Percentiles rank a stretch among this genome's conserved stretches.
These are phyloP conservation scores for Caenorhabditis sp. DNA, from an alignment of 2,888 invertebrate genomes.

Conservation along the genomic window DNA sequence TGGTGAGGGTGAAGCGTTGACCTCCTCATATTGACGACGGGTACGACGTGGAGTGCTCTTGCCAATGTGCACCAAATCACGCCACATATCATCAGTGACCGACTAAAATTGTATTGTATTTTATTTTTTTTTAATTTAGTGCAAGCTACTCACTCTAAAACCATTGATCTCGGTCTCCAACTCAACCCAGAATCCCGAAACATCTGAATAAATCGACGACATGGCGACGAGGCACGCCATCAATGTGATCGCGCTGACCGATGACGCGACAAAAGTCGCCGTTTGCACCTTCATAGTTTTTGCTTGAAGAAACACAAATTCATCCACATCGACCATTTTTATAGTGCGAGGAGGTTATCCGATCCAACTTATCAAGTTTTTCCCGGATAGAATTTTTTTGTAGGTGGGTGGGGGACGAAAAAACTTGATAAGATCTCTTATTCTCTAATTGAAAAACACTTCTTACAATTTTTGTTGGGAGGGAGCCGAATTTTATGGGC, in stretches of 20 bases:
- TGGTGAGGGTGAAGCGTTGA: slow-evolving; percentile 37
- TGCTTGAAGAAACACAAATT: slow-evolving; percentile 1
- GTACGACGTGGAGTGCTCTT: slow-evolving; percentile 39
- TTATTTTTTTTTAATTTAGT: not conserved
- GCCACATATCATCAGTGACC: slow-evolving; percentile 68
- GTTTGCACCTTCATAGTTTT: slow-evolving; percentile 66
- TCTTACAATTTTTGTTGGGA: too few relatives aligned
- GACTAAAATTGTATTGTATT: slow-evolving; percentile 32
- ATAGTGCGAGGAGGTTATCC: too few relatives aligned
- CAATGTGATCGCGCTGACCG: slow-evolving; percentile 64
- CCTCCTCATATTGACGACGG: slow-evolving; percentile 53
- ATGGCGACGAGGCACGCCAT: slow-evolving; percentile 63
- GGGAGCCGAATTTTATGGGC: too few relatives aligned
- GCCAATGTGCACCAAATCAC: slow-evolving; percentile 64
- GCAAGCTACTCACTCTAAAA: slow-evolving; percentile 60
- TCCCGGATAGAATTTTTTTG: slow-evolving; percentile 4
- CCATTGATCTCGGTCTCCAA: slow-evolving; percentile 66
- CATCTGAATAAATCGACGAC: slow-evolving; percentile 66
- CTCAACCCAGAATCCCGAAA: slow-evolving; percentile 62
- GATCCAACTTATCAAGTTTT: slow-evolving; percentile 38
- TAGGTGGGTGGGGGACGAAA: not conserved
- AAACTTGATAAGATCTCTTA: not conserved
- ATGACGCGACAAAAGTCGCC: slow-evolving; percentile 67
- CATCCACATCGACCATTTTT: slow-evolving; percentile 18
- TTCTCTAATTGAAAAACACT: too few relatives aligned